Evolutionary conservation across 2,797 vertebrate species (phyloP).

Genomic region (Pelochelys cantorii): DNA sequence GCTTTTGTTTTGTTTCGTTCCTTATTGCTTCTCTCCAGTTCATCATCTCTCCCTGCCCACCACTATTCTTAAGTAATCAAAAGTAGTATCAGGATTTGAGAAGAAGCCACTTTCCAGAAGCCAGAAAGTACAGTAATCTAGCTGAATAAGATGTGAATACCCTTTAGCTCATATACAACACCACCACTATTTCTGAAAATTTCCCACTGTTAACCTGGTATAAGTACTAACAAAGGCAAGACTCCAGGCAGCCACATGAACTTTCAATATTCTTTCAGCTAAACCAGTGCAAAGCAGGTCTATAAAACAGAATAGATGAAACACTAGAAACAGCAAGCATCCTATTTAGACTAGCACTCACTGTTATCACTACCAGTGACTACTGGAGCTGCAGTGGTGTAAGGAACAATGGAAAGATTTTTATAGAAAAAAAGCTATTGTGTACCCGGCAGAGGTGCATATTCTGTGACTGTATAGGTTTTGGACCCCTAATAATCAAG

Average conservation of each 20-base stretch:
- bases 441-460: background rate
- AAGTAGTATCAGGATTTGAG: background rate
- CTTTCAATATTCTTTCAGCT: background rate
- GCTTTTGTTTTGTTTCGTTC: background rate
- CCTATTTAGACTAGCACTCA: background rate
- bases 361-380: accelerated
- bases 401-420: background rate
- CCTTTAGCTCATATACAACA: background rate
- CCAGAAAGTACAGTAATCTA: background rate
- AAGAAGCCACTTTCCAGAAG: background rate
- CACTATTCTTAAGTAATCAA: background rate
- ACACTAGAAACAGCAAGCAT: accelerated
- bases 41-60: background rate
- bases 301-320: background rate
- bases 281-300: background rate
- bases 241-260: background rate
- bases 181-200: background rate
- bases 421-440: background rate
- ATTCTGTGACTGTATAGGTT: background rate
- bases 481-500: background rate
- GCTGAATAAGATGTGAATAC: background rate
- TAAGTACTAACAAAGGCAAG: background rate
- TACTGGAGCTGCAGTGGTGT: background rate
- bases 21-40: background rate
- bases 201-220: background rate